phyloP scores from a whole-genome alignment of 2,888 invertebrate species.

The Furcula furcula region DNA sequence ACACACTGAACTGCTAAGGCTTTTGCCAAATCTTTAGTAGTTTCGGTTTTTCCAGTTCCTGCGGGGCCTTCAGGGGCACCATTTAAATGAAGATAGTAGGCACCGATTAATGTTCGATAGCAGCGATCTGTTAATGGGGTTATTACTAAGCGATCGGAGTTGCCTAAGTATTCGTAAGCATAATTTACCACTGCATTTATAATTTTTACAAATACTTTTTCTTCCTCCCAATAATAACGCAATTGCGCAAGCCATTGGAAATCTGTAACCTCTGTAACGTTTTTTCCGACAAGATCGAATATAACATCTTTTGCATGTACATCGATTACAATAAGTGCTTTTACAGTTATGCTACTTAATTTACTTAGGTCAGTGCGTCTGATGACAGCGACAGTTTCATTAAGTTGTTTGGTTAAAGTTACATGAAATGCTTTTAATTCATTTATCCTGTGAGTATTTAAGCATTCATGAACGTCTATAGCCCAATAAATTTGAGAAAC shows the following conservation, averaged over 20 bases:
- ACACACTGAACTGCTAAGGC: slow-evolving; percentile 95
- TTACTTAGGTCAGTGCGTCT: slow-evolving; percentile 86
- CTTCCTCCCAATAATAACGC: slow-evolving; percentile 90
- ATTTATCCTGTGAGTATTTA: slow-evolving; percentile 80
- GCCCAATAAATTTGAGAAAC: slow-evolving; percentile 93
- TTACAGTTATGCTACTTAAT: slow-evolving; percentile 88
- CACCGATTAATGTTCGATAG: slow-evolving; percentile 91
- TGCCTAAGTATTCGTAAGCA: slow-evolving; percentile 93
- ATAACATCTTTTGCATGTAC: slow-evolving; percentile 93
- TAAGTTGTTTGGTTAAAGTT: slow-evolving; percentile 83
- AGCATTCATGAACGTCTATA: slow-evolving; percentile 86
- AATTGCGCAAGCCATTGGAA: slow-evolving; percentile 94
- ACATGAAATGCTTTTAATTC: slow-evolving; percentile 81
- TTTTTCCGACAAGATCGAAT: slow-evolving; percentile 82
- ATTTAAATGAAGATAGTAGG: slow-evolving; percentile 91
- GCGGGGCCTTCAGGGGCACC: slow-evolving; percentile 94
- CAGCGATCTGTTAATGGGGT: slow-evolving; percentile 90
- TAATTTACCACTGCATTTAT: slow-evolving; percentile 90
- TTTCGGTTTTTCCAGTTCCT: slow-evolving; percentile 95
- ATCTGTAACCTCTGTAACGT: slow-evolving; percentile 86
- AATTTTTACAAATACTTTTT: slow-evolving; percentile 85
- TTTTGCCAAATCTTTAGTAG: slow-evolving; percentile 95
- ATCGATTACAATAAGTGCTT: slow-evolving; percentile 91
- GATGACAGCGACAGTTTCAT: slow-evolving; percentile 88
- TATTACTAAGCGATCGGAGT: slow-evolving; percentile 88